Percentiles rank a stretch among this genome's conserved stretches.
phyloP scores from a whole-genome alignment of 2,888 invertebrate genomes.

The Brenthis daphne region DNA sequence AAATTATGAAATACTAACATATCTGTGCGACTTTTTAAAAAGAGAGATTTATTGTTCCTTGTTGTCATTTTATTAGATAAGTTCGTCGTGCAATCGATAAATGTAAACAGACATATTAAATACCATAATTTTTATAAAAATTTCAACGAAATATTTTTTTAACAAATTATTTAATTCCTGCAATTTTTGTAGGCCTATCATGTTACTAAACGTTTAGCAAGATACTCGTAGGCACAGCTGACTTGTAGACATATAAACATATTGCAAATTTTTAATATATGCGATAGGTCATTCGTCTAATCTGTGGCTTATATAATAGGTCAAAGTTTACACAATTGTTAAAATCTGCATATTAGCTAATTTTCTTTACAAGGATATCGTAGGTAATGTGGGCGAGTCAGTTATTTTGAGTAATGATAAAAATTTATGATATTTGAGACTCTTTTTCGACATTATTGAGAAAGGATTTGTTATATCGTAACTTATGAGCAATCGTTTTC shows the following conservation, averaged over 20 bases:
- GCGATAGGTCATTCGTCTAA: slow-evolving; percentile 20
- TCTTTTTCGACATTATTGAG: slow-evolving; percentile 36
- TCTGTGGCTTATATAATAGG: slow-evolving; percentile 42
- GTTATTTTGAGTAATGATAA: slow-evolving; percentile 22
- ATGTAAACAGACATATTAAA: too few relatives aligned
- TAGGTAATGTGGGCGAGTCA: slow-evolving; percentile 33
- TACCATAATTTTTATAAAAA: too few relatives aligned
- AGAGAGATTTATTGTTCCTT: too few relatives aligned
- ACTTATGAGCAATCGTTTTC: slow-evolving; percentile 37
- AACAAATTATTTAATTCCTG: too few relatives aligned
- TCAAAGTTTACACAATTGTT: slow-evolving; percentile 50
- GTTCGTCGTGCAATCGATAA: too few relatives aligned
- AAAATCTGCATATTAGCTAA: slow-evolving; percentile 48
- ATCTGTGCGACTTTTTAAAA: too few relatives aligned
- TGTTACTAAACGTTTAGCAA: slow-evolving; percentile 3
- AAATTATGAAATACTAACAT: too few relatives aligned
- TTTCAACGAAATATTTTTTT: too few relatives aligned
- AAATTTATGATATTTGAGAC: slow-evolving; percentile 32
- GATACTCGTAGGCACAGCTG: neutral
- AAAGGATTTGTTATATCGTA: slow-evolving; percentile 39
- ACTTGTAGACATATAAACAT: slow-evolving; percentile 2
- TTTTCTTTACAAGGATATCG: slow-evolving; percentile 40
- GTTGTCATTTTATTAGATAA: too few relatives aligned
- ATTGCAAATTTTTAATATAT: slow-evolving; percentile 16
- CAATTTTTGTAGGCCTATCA: too few relatives aligned